Percentiles rank a stretch among this genome's conserved stretches.
These are phyloP conservation scores for Tillus elongatus DNA, from an alignment of 2,888 invertebrate species.

Conservation along the genomic window DNA sequence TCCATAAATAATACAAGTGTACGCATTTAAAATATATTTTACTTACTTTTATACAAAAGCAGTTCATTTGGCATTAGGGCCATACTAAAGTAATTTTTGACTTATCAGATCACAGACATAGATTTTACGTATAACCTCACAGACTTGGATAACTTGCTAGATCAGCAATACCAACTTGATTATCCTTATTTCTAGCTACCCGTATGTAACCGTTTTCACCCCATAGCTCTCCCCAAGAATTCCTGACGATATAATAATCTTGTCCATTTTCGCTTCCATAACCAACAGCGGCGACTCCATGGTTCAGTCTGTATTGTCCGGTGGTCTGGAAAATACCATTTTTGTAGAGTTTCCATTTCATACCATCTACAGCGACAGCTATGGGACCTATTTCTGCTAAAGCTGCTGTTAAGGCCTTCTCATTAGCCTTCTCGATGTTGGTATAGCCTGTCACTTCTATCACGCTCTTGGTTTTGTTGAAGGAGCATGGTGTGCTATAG, in stretches of 20 bases:
- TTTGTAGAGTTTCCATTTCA: slow-evolving; percentile 68
- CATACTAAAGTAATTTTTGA: too few species aligned
- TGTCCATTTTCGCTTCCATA: slow-evolving; percentile 55
- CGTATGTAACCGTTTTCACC: slow-evolving; percentile 27
- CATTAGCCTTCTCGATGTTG: slow-evolving; percentile 10
- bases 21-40: too few species aligned
- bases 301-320: too few species aligned
- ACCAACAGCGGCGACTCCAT: slow-evolving; percentile 70
- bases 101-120: too few species aligned
- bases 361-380: slow-evolving; percentile 77
- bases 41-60: too few species aligned
- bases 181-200: slow-evolving; percentile 34
- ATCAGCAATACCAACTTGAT: slow-evolving; percentile 75
- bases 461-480: slow-evolving; percentile 3
- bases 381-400: slow-evolving; percentile 54
- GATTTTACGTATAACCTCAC: too few species aligned
- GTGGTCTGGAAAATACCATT: slow-evolving; percentile 73
- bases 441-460: slow-evolving; percentile 5
- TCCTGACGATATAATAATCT: slow-evolving; percentile 59
- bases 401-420: slow-evolving; percentile 16
- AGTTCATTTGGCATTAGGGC: too few species aligned
- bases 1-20: too few species aligned
- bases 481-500: slow-evolving; percentile 12
- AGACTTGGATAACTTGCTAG: slow-evolving; percentile 67
- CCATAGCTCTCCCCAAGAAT: slow-evolving; percentile 48